Base-by-base conservation (phyloP, 2,888 invertebrate species). In the Caenorhabditis imperialis region DNA sequence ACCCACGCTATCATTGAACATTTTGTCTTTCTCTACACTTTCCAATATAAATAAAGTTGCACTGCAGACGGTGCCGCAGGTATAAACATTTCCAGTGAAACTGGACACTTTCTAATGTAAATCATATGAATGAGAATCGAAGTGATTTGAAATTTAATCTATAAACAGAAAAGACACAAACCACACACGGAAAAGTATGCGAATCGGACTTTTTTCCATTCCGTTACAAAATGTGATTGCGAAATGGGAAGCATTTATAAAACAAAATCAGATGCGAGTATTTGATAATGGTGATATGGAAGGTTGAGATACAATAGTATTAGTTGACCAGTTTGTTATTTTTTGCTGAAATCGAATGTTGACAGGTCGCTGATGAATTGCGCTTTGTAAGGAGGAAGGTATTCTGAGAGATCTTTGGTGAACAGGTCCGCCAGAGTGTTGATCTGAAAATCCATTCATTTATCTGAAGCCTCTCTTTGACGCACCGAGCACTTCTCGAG, bases 301-400 rank as follows among this genome's bases (percentile, higher is more conserved):
- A n/a, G n/a, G n/a, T n/a, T n/a, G n/a, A n/a, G n/a, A n/a, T n/a
- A 45, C 14, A 25, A 48, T 37, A 16, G 42, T 40, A 23, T 18
- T 37, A 23, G 18, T 2, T 7, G 14, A 35, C 33, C 40, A 33
- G 45, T 33, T 47, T 37, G 50, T 69, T 53, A 60, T 55, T 55
- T 63, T 37, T 71, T 57, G 44, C 51, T 58, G 27, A 63, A 72
- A 22, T 72, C 58, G 47, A 63, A 72, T 45, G 63, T 53, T 42
- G 72, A 50, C 23, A 72, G 38, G 12, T 51, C 47, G 40, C 54
- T 57, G 40, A 72, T 63, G 42, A 63, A 58, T n/a, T 58, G 40
- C 16, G 57, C 57, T n/a, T 33, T 38, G 3, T 50, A 5, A 1
- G 42, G 3, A 16, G 67, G 61, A 25, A 74, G 50, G 58, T 22